Evolutionary conservation across 2,888 invertebrate species (phyloP), one percentile per base, ranked within the genome.

Genomic region (Drosophila cognata): DNA sequence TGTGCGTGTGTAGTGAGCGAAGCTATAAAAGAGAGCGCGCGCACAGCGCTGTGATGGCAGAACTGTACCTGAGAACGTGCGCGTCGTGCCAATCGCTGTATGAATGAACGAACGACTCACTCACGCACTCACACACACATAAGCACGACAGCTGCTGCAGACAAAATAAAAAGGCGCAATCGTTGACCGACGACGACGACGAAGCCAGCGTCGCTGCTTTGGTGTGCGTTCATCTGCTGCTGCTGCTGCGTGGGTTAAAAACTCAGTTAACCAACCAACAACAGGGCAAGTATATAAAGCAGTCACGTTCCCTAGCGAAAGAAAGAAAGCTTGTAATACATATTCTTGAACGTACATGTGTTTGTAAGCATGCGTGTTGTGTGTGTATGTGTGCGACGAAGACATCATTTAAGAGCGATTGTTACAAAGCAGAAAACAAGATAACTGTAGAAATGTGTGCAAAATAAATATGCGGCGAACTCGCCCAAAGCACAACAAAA

Each of bases 31-130:
- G 60, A 79, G 84, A 77, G 63, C 31, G 31, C 56, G 56, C 29
- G 21, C 70, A 62, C 63, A 64, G 56, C 57, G 70, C 70, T 71
- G 79, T 43, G 69, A 71, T 31, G 65, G 72, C 84, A 88, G 73
- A 88, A 85, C 85, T 85, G 85, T 85, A 85, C 85, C 85, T 85
- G 85, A 89, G 84, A 77, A 84, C 84, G 77, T 73, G 73, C 58
- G 71, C 75, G 71, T 79, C 67, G 71, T 75, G 76, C 70, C 71
- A 77, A 69, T 60, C 75, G 82, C 76, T 87, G 89, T 59, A 85
- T 85, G 85, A 85, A 85, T 88, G 85, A 89, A 89, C 82, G 72
- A 71, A 25, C 46, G 46, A 25, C 46, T 46, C 16, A 25, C 46
- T 25, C 46, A 46, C 46, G 8, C 71, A 76, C 79, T 69, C 75